Evolutionary conservation across 2,888 invertebrate genomes (phyloP).

Genomic region (Tetrapedia diversipes): DNA sequence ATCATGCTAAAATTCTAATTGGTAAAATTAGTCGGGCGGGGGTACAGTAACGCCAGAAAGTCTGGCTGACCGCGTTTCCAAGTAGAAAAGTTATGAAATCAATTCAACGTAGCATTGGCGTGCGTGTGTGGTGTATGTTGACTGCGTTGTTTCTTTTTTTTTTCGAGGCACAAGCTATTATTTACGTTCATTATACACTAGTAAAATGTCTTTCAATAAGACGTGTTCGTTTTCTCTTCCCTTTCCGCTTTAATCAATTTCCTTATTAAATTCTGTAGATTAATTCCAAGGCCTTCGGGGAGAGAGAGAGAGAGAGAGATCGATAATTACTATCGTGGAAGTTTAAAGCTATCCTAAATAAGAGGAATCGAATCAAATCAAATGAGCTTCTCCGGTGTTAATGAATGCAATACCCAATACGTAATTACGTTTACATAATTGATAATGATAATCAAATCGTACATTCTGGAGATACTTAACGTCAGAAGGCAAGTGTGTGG

Average conservation of each 20-base stretch:
- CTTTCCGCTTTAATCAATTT: constrained; percentile 32
- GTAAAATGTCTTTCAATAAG: constrained; percentile 16
- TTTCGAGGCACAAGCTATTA: constrained; percentile 12
- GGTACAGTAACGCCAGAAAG: constrained; percentile 76
- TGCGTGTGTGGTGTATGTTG: constrained; percentile 11
- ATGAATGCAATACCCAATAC: constrained; percentile 13
- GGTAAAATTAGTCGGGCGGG: constrained; percentile 78
- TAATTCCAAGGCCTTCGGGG: neutral
- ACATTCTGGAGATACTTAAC: neutral
- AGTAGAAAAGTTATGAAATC: constrained; percentile 78
- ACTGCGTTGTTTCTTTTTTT: constrained; percentile 29
- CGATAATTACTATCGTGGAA: constrained; percentile 44
- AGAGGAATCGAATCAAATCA: constrained; percentile 31
- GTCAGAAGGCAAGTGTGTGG: neutral
- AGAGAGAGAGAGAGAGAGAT: neutral
- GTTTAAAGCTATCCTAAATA: constrained; percentile 40
- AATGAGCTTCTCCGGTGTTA: constrained; percentile 19
- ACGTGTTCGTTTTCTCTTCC: constrained; percentile 33
- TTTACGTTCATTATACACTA: constrained; percentile 11
- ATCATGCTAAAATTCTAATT: constrained; percentile 79
- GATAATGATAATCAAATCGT: constrained; percentile 32
- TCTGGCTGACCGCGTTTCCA: constrained; percentile 78
- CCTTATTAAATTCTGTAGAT: constrained; percentile 37
- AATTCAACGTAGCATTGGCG: constrained; percentile 67
- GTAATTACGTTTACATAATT: constrained; percentile 38